These are phyloP conservation scores for Octodon degus DNA, from an alignment of 2,113 vertebrate species.

Conservation along the genomic window DNA sequence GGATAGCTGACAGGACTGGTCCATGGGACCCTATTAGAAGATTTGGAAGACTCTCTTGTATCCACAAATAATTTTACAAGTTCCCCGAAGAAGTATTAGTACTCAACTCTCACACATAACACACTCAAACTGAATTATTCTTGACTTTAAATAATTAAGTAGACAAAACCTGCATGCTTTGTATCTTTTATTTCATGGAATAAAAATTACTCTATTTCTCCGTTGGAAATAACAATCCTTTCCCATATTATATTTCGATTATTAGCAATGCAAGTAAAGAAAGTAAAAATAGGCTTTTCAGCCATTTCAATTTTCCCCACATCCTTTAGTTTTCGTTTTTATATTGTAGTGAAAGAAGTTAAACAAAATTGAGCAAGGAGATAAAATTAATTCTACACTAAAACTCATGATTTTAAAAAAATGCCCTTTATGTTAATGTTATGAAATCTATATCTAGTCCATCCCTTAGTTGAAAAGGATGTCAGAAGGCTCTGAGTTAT, in stretches of 20 bases:
- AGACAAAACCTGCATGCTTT: neutral
- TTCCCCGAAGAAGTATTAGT: neutral
- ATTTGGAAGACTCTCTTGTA: neutral
- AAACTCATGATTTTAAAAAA: neutral
- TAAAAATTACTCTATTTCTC: neutral
- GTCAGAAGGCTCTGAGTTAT: neutral
- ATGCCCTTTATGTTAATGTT: neutral
- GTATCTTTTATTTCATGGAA: neutral
- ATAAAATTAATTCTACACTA: neutral
- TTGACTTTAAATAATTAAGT: neutral
- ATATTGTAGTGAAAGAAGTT: neutral
- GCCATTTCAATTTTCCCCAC: neutral
- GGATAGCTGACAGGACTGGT: neutral
- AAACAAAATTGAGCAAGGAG: neutral
- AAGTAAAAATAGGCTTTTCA: neutral
- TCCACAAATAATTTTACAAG: neutral
- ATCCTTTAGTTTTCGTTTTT: neutral
- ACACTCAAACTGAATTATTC: constrained; percentile 14
- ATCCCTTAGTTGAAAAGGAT: neutral
- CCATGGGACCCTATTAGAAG: constrained; percentile 19
- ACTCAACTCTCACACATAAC: neutral
- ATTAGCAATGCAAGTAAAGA: neutral
- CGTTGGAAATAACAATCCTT: neutral
- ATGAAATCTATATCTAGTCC: neutral
- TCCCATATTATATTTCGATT: neutral